Base-by-base conservation (phyloP, 2,113 vertebrate genomes). In the Alosa alosa region DNA sequence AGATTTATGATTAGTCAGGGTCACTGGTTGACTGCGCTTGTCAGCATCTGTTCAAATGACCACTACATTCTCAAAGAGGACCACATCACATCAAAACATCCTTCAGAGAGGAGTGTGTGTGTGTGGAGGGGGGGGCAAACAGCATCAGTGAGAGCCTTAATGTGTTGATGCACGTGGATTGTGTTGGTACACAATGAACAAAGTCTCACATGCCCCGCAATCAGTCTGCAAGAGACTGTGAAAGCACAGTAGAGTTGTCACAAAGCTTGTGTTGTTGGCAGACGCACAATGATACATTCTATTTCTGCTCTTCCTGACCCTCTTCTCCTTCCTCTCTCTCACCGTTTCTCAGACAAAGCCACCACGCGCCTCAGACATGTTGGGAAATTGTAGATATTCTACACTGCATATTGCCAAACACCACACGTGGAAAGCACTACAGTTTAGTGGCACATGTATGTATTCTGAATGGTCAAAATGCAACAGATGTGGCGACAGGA, bases 261-360 rank as follows among this genome's bases (percentile, higher is more conserved):
- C 94, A 94, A 94, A 93, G 93, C 90, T 87, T 72, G 55, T 81
- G 87, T 93, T 94, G 93, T 94, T 91, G 82, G 89, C 81, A 52
- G 83, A 88, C 45, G 87, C 85, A 94, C 92, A 94, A 94, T 90
- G 85, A 90, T 86, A 85, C 92, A 89, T 93, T 94, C 89, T 92
- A 20, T 84, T 82, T 86, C 81, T 81, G 84, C 47, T 82, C 64
- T 83, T 47, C 22, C 82, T 83, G 78, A 20, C 20, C 81, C 85
- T 86, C 81, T 88, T 88, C 72, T 41, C 31, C 72, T 15, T 20
- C 6, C 72, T 36, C 36, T 39, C 31, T 4, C 36, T 60, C 6
- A 18, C 55, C 20, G 20, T 20, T 6, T 7, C 55, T 60, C 55
- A 49, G 47, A 1, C 47, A 22, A 57, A 22, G 55, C 55, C 55